Base-by-base conservation (phyloP, 2,888 invertebrate genomes). In the Spilarctia lutea region DNA sequence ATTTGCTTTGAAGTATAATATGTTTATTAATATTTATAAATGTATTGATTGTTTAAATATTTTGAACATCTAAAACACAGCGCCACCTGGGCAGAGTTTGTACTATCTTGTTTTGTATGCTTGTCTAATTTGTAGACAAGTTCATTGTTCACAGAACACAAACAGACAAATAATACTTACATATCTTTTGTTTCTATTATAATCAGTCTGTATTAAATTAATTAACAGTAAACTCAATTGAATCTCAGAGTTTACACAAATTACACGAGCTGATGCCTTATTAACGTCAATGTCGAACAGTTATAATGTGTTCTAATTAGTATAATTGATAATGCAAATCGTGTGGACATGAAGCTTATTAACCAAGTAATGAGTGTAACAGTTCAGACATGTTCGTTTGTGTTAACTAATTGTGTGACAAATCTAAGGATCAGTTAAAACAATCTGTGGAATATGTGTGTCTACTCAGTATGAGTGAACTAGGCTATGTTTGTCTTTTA, bases 301-400 rank as follows among this genome's bases (percentile, higher is more conserved):
- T 24, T n/a, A 60, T 39, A 70, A 70, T 27, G 33, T 30, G 30
- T 56, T 39, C 70, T 63, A 65, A 66, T 52, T 72, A 66, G 27
- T 39, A 30, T 66, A 56, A 65, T 65, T 48, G 39, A 33, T 42
- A 71, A 63, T 71, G 60, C 63, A 45, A 42, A 71, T 42, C 13
- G 45, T 18, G 30, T 3, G 10, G 52, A 52, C 45, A 30, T 27
- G 30, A 42, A 20, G 27, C 4, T 60, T 42, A 63, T 42, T 27
- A 71, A 42, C 27, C n/a, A 27, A 60, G 30, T 27, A 30, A 42
- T 63, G 16, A 63, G 18, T n/a, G 30, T 42, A 71, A 0, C n/a
- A 56, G 52, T 11, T 30, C 39, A 52, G 18, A 33, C 7, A 42
- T 42, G 11, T 71, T 27, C 68, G 27, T 68, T 13, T 45, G 27